Conservation (phyloP, 2,797 vertebrate genomes). For the Danio aesculapii region DNA sequence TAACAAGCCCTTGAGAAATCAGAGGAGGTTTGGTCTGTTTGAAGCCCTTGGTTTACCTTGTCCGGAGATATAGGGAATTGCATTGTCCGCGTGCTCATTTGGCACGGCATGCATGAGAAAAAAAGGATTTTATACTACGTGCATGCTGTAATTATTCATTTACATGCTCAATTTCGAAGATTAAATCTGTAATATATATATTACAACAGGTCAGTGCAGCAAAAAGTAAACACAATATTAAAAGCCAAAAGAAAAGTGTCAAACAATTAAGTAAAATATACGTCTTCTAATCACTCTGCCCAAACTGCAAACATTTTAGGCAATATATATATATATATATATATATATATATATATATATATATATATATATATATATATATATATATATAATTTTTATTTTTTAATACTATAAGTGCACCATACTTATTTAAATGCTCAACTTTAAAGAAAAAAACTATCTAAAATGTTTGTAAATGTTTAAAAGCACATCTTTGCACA, state of each 20-base stretch:
- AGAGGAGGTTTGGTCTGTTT: constrained; percentile 84
- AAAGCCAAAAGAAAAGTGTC: not conserved
- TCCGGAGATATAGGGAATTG: constrained; percentile 68
- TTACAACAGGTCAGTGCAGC: too few species aligned
- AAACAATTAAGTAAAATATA: not conserved
- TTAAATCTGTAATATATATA: too few species aligned
- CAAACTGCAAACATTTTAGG: too few species aligned
- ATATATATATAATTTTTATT: too few species aligned
- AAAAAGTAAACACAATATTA: too few species aligned
- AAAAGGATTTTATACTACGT: constrained; percentile 70
- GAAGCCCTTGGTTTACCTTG: constrained; percentile 89
- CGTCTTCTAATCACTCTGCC: too few species aligned
- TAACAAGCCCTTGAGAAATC: constrained; percentile 92
- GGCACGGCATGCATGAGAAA: constrained; percentile 74
- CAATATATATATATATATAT: too few species aligned
- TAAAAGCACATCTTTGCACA: not conserved
- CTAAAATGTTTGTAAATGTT: not conserved
- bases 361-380: too few species aligned
- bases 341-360: too few species aligned
- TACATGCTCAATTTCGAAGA: constrained; percentile 64
- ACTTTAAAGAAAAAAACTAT: too few species aligned
- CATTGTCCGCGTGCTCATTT: constrained; percentile 61
- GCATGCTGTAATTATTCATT: constrained; percentile 70
- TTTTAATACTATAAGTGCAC: too few species aligned
- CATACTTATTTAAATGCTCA: too few species aligned